These are phyloP conservation scores for Sinocyclocheilus grahami DNA, from an alignment of 2,113 vertebrate genomes.

Conservation along the genomic window DNA sequence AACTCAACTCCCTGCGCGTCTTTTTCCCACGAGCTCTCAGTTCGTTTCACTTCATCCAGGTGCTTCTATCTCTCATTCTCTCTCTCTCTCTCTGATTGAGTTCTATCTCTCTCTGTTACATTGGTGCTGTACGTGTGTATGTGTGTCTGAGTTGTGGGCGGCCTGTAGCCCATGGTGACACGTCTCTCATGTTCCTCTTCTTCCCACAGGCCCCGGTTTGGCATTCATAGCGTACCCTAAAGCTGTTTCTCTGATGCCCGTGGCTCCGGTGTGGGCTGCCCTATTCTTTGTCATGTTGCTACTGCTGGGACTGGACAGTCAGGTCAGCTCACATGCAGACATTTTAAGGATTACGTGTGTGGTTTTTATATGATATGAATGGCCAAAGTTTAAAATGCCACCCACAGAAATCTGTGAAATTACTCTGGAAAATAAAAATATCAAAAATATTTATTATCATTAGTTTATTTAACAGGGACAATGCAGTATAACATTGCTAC, in stretches of 20 bases:
- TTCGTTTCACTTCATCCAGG: conserved; percentile 51
- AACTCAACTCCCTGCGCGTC: background rate
- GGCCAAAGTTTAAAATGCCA: background rate
- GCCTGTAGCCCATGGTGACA: conserved; percentile 30
- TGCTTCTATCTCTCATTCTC: conserved; percentile 49
- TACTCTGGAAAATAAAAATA: background rate
- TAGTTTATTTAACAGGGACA: too few relatives aligned
- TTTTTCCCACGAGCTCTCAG: conserved; percentile 45
- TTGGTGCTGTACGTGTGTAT: conserved; percentile 55
- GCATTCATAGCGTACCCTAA: conserved; percentile 83
- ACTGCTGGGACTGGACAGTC: conserved; percentile 80
- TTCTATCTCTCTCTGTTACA: conserved; percentile 49
- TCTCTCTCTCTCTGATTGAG: conserved; percentile 27
- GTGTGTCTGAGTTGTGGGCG: conserved; percentile 50
- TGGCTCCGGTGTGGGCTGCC: conserved; percentile 80
- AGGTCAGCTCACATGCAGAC: conserved; percentile 65
- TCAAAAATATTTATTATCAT: too few relatives aligned
- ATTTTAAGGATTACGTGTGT: background rate
- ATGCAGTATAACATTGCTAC: too few relatives aligned
- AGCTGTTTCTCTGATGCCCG: conserved; percentile 81
- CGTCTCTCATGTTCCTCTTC: conserved; percentile 44
- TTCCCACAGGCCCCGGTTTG: conserved; percentile 76
- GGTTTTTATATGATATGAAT: background rate
- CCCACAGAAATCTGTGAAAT: background rate
- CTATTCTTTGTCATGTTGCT: conserved; percentile 85